Evolutionary conservation across 2,888 invertebrate species (phyloP), one percentile per base, ranked within the genome.

Genomic region (Lepetodrilus schrolli): DNA sequence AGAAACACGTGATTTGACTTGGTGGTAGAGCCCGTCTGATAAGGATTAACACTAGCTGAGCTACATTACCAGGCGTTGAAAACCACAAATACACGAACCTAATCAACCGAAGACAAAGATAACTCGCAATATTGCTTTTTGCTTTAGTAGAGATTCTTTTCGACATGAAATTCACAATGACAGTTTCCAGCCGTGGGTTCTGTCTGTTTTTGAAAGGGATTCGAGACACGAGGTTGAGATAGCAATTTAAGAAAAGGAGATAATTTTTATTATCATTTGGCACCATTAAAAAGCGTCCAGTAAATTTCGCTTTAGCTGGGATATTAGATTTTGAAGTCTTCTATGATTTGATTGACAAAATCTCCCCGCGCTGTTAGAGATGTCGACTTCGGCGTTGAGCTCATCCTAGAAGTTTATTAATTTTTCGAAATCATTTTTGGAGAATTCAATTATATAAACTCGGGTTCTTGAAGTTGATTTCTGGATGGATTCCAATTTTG

Each of bases 111-210:
- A 34, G 26, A 26, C 23, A 23, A 5, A 23, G 58, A 58, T 58
- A 58, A 58, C 58, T 30, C 58, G 30, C 58, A n/a, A 58, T 58
- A 58, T 58, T 58, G 58, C 58, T 58, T 58, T 58, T 58, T 58
- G 23, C 58, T 23, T 58, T 30, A 34, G 26, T 23, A 34, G 30
- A 58, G 58, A 30, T 58, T 58, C 58, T 58, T 30, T 58, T 58
- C 58, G 58, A 30, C 58, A 58, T 58, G 34, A 58, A 58, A 58
- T 30, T 58, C 58, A 58, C 58, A 58, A 58, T 58, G 58, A 58
- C 58, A 58, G 34, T 30, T 30, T 58, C 30, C 30, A 58, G 17
- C 13, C 58, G 58, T 34, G 34, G n/a, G 30, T n/a, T 58, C 58
- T 34, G 58, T 58, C 58, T 58, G 26, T 58, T 58, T 30, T 58